A percentile compares a stretch with the other conserved stretches of the same genome.
Evolutionary conservation across 2,113 vertebrate species (phyloP).

Genomic region (Sceloporus tristichus): DNA sequence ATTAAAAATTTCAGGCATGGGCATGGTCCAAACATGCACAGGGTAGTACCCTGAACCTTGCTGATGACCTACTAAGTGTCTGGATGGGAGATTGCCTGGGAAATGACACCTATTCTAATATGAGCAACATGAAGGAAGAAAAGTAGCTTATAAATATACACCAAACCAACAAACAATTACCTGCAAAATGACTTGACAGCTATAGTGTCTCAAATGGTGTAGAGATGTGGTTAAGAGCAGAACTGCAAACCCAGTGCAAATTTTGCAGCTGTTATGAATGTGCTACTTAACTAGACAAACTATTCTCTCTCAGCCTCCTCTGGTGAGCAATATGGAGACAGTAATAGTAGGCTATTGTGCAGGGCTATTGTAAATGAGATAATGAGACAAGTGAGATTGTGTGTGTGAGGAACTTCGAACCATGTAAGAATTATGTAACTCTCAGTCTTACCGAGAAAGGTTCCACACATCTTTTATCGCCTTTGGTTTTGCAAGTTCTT

Average conservation of each 20-base stretch:
- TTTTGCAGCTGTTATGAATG: not conserved
- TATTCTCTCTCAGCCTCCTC: not conserved
- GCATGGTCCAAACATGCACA: not conserved
- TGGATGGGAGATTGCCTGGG: not conserved
- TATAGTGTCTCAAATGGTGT: not conserved
- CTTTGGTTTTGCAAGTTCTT: slow-evolving; percentile 57
- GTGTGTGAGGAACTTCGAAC: not conserved
- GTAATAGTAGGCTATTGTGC: not conserved
- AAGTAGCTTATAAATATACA: not conserved
- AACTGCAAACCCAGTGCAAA: not conserved
- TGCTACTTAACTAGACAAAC: not conserved
- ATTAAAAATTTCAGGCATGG: not conserved
- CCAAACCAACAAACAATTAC: not conserved
- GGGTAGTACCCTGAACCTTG: not conserved
- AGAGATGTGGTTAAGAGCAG: not conserved
- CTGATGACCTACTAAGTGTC: not conserved
- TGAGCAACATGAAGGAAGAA: not conserved
- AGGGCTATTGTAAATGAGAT: not conserved
- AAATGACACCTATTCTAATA: not conserved
- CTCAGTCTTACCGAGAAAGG: slow-evolving; percentile 38
- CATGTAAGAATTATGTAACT: not conserved
- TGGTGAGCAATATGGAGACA: no score
- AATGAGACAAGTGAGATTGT: no score
- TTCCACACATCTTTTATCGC: not conserved
- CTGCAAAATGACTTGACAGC: not conserved